These are phyloP conservation scores for Callyntrura guangdongensis DNA, from an alignment of 2,888 invertebrate species.

Conservation along the genomic window DNA sequence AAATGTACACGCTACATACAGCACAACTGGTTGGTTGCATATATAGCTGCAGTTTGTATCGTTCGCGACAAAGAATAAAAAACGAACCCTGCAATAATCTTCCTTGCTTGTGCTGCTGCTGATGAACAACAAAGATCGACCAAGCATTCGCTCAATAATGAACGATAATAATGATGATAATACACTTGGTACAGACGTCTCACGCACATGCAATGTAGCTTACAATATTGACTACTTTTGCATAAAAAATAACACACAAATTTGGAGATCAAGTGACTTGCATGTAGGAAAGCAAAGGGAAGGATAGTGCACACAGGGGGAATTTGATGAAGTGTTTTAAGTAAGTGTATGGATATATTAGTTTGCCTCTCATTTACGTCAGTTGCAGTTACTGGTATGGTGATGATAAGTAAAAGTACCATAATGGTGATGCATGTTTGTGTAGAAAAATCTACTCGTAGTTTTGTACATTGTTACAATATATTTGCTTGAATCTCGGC, in stretches of 20 bases:
- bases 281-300: neutral
- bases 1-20: neutral
- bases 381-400: neutral
- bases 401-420: neutral
- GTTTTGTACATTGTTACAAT: neutral
- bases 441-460: conserved; percentile 8
- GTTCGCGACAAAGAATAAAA: neutral
- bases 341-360: neutral
- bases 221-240: conserved; percentile 10
- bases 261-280: neutral
- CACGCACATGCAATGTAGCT: conserved; percentile 33
- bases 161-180: conserved; percentile 20
- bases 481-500: neutral
- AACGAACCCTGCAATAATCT: conserved; percentile 24
- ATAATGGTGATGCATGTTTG: neutral
- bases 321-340: neutral
- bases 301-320: neutral
- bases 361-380: neutral
- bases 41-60: conserved; percentile 15
- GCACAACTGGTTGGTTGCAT: neutral
- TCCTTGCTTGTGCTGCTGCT: neutral
- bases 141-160: conserved; percentile 33
- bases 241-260: neutral
- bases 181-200: conserved; percentile 14
- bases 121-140: conserved; percentile 51